Conservation (phyloP, 2,113 vertebrate genomes). For the Tachycineta bicolor region DNA sequence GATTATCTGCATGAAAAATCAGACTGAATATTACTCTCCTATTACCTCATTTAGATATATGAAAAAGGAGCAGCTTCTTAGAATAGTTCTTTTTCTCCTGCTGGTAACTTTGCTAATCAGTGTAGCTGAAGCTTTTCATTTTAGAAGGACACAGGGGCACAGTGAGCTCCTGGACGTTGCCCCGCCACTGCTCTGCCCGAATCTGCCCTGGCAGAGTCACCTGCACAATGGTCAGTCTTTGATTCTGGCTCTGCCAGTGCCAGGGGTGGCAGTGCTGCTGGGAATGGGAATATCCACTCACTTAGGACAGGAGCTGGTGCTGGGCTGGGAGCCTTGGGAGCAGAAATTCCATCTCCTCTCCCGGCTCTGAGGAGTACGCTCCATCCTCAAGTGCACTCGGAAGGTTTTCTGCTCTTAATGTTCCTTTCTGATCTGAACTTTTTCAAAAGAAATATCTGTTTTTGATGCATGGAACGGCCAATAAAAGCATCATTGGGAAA, state of each 20-base stretch:
- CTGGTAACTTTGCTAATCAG: neutral
- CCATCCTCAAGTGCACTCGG: neutral
- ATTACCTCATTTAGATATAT: neutral
- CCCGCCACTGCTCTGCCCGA: neutral
- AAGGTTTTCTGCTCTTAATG: slow-evolving; percentile 15
- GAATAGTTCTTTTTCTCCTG: neutral
- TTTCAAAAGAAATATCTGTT: slow-evolving; percentile 45
- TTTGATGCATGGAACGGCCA: slow-evolving; percentile 55
- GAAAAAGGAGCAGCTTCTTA: neutral
- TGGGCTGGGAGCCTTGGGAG: neutral
- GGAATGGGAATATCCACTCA: neutral
- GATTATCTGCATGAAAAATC: neutral
- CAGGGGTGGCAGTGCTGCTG: neutral
- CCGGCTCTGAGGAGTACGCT: neutral
- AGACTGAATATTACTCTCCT: neutral
- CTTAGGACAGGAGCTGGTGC: neutral
- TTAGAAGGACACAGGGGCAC: neutral
- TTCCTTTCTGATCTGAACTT: slow-evolving; percentile 22
- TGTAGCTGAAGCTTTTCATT: neutral
- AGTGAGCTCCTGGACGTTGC: neutral
- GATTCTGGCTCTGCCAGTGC: neutral
- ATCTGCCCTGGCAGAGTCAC: neutral
- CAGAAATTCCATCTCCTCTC: neutral
- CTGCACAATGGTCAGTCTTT: neutral
- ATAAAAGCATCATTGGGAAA: slow-evolving; percentile 70